Evolutionary conservation across 2,113 vertebrate species (phyloP), one percentile per base, ranked within the genome.

Genomic region (Atractosteus spatula): DNA sequence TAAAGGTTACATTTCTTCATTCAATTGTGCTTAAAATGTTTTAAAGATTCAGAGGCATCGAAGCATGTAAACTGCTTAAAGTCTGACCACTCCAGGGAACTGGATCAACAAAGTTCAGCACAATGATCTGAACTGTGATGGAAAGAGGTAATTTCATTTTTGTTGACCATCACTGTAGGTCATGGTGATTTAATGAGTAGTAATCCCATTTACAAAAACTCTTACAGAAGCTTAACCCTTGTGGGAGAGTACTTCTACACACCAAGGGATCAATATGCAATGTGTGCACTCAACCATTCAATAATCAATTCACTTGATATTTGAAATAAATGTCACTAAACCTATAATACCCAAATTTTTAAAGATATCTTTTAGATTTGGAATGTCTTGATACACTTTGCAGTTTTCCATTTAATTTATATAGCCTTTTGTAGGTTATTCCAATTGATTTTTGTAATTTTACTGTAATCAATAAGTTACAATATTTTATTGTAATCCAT

Each of bases 261-360:
- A 78, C 74, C 80, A 83, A 82, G 76, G 87, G 75, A 89, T 89
- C 88, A 87, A 89, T 89, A 91, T 85, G 84, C 81, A 81, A 83
- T 87, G 82, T 75, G 76, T 81, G 82, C 87, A 88, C 80, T 91
- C 78, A 0, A 87, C 86, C 85, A 74, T 88, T 87, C 83, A 85
- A 84, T 87, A 89, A 91, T 92, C 74, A 0, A 91, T 90, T 87
- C 88, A 89, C 85, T 89, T 84, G 80, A 90, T 92, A 89, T 77
- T 75, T 83, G 85, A 89, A 89, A 89, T 84, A 86, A 89, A 89
- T 87, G 78, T 76, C 79, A 57, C 82, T 71, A 81, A 82, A 88
- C 77, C 86, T 86, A 29, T 13, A 11, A 12, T 11, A 59, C 7
- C 7, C n/a, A 59, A 86, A 89, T 88, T 86, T 85, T 82, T 86